Evolutionary conservation across 2,797 vertebrate genomes (phyloP).

Genomic region (Psittacula echo): DNA sequence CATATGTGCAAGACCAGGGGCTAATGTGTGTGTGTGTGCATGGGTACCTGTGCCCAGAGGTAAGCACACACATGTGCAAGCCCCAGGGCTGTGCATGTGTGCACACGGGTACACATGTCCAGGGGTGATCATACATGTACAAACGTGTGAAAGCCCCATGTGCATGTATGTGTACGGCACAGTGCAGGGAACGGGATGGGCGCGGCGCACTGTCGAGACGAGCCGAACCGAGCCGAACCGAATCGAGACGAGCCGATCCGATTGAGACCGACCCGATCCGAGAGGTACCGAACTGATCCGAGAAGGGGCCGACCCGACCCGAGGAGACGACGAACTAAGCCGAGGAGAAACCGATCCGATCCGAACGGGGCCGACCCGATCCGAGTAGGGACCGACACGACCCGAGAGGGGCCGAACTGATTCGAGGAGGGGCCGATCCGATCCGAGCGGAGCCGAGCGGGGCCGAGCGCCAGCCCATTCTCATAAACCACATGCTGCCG

Average conservation of each 20-base stretch:
- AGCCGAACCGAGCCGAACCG: not conserved
- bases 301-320: not conserved
- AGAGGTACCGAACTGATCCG: too few relatives aligned
- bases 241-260: not conserved
- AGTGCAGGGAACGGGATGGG: too few relatives aligned
- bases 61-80: not conserved
- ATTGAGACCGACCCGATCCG: not conserved
- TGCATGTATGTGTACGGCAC: accelerated
- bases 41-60: not conserved
- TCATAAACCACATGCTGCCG: conserved; percentile 60
- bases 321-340: too few relatives aligned
- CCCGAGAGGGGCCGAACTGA: not conserved
- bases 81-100: not conserved
- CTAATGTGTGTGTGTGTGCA: not conserved
- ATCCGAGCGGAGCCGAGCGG: not conserved
- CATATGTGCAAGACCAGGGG: not conserved
- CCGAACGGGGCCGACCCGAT: too few relatives aligned
- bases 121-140: not conserved
- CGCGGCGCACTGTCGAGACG: not conserved
- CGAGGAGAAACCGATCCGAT: not conserved
- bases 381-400: not conserved
- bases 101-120: too few relatives aligned
- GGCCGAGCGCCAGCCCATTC: conserved; percentile 9
- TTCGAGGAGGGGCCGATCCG: not conserved
- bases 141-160: not conserved